Evolutionary conservation across 2,888 invertebrate genomes (phyloP), one percentile per base, ranked within the genome.

Genomic region (Barypeithes pellucidus): DNA sequence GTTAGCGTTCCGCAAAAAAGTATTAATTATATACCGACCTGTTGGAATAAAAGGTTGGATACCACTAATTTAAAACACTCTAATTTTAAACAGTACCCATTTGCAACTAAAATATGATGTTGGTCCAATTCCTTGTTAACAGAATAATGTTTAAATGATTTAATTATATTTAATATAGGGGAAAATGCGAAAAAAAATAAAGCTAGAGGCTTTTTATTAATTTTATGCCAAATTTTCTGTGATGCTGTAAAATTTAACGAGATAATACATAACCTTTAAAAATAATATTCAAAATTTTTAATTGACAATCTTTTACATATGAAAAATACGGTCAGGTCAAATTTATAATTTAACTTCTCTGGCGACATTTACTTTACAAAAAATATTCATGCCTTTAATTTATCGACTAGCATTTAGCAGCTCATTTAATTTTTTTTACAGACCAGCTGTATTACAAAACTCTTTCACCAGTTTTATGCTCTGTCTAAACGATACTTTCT

Each of bases 401-500:
- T 50, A 63, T 50, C 63, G 63, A 63, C 47, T 63, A 63, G 50
- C 47, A 63, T 47, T 50, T 33, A 61, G 24, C 61, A 61, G 43
- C 43, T 61, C 11, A 16, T 61, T 39, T 43, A 14, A 1, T 29
- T 61, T n/a, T 29, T 63, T 50, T 63, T 50, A 63, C 63, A 63
- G 36, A 50, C 63, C 63, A n/a, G 63, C 63, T 63, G 63, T 33
- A 63, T 45, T 16, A 50, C 20, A 24, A 20, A 45, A 62, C 45
- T 22, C n/a, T 22, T 29, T 24, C 22, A 5, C 33, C 45, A 63
- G 16, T 5, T 62, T 45, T 50, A 12, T 36, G 33, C 3, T 22
- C 29, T 22, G 22, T 39, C 45, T 84, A 90, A 73, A 90, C 90
- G 78, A 90, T 90, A 82, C 90, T 90, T 79, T 90, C 90, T 73